Evolutionary conservation across 2,888 invertebrate genomes (phyloP).

Genomic region (Nomada fabriciana): DNA sequence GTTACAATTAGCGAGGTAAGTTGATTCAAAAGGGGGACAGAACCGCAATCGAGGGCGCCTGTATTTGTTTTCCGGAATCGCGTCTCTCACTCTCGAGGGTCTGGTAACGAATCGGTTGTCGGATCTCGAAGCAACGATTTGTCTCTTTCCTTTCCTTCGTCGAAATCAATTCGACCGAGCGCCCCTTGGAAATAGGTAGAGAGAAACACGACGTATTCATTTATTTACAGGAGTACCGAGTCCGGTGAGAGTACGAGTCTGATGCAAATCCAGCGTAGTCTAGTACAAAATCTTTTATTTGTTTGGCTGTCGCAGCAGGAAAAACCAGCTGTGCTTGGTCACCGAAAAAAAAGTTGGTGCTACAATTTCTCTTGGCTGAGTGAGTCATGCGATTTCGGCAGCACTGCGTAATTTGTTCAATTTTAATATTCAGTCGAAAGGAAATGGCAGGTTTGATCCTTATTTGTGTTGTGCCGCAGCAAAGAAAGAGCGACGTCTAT

Average conservation of each 20-base stretch:
- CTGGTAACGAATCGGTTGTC: slow-evolving; percentile 17
- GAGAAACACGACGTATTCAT: slow-evolving; percentile 41
- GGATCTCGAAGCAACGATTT: slow-evolving; percentile 10
- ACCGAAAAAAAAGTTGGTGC: no score
- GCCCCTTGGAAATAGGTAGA: neutral
- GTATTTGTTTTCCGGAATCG: no score
- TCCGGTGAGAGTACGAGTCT: no score
- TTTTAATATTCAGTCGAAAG: no score
- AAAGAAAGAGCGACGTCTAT: neutral
- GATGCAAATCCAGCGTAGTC: no score
- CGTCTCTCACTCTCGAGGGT: no score
- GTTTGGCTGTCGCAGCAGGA: no score
- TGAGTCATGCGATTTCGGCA: no score
- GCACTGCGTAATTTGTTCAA: no score
- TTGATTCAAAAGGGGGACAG: neutral
- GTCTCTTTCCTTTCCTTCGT: neutral
- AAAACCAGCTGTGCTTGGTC: no score
- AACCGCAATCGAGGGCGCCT: neutral
- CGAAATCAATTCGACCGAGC: slow-evolving; percentile 22
- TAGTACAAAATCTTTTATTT: no score
- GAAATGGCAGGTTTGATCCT: slow-evolving; percentile 13
- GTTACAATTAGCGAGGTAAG: neutral
- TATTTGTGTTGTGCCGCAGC: neutral
- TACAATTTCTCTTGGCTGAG: no score
- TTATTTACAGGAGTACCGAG: slow-evolving; percentile 48